Percentiles rank a stretch among this genome's conserved stretches.
Evolutionary conservation across 2,113 vertebrate genomes (phyloP).

Genomic region (Eptesicus fuscus): DNA sequence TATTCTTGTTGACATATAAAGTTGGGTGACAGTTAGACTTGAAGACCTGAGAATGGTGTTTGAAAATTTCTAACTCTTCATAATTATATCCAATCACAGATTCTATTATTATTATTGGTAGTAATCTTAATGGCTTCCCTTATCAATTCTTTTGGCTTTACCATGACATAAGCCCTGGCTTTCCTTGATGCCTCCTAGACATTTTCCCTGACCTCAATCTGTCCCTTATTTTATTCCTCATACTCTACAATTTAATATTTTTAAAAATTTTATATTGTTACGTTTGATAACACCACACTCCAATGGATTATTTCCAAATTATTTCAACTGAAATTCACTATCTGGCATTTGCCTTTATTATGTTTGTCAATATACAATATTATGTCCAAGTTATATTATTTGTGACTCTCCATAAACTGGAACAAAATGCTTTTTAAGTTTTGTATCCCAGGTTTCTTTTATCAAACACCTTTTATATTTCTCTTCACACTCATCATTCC

Average conservation of each 20-base stretch:
- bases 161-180: not conserved
- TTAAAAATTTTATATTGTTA: not conserved
- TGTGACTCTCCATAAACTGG: not conserved
- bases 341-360: not conserved
- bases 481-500: not conserved
- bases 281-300: not conserved
- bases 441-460: not conserved
- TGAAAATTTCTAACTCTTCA: not conserved
- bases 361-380: not conserved
- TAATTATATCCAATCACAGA: not conserved
- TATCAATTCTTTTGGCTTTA: not conserved
- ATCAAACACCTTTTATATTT: not conserved
- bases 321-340: not conserved
- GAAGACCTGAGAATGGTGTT: not conserved
- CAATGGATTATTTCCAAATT: not conserved
- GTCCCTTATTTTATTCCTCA: not conserved
- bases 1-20: not conserved
- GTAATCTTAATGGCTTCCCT: not conserved
- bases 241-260: not conserved
- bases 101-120: not conserved
- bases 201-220: not conserved
- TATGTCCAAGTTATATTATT: not conserved
- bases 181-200: not conserved
- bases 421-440: not conserved
- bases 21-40: not conserved